phyloP scores from a whole-genome alignment of 2,888 invertebrate genomes.

The Zootermopsis nevadensis region DNA sequence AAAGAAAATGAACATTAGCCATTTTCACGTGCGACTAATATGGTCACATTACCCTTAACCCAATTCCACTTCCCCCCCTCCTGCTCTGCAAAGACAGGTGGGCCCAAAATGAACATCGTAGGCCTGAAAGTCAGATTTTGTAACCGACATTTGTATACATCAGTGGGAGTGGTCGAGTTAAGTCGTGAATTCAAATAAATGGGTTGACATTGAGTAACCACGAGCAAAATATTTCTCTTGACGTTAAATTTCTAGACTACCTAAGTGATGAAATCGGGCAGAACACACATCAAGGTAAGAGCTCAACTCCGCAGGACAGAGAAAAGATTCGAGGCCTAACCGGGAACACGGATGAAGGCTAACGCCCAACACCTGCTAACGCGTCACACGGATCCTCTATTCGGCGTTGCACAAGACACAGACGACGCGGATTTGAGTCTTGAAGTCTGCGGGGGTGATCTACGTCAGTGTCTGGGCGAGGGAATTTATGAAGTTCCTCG shows the following conservation, averaged over 20 bases:
- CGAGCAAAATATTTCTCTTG: too few relatives aligned
- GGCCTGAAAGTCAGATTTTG: neutral
- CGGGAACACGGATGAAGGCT: neutral
- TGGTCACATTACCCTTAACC: neutral
- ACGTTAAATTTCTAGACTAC: neutral
- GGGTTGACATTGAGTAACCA: constrained; percentile 15
- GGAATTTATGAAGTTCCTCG: too few relatives aligned
- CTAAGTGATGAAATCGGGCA: neutral
- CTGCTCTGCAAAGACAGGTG: neutral
- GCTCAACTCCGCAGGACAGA: too few relatives aligned
- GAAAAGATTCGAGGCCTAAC: neutral
- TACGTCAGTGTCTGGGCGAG: too few relatives aligned
- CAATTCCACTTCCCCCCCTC: neutral
- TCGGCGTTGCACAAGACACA: too few relatives aligned
- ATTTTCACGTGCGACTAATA: neutral
- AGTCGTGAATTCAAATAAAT: constrained; percentile 21
- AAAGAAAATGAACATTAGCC: neutral
- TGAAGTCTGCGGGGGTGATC: too few relatives aligned
- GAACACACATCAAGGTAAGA: too few relatives aligned
- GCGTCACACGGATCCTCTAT: too few relatives aligned
- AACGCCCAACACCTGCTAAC: too few relatives aligned
- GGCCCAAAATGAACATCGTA: neutral
- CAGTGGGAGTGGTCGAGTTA: constrained; percentile 27
- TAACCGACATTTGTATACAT: too few relatives aligned
- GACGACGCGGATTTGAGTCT: too few relatives aligned